Percentiles rank a stretch among this genome's conserved stretches.
Conservation (phyloP, 35 echinoderm and acorn worm genomes). For the Patiria miniata region DNA sequence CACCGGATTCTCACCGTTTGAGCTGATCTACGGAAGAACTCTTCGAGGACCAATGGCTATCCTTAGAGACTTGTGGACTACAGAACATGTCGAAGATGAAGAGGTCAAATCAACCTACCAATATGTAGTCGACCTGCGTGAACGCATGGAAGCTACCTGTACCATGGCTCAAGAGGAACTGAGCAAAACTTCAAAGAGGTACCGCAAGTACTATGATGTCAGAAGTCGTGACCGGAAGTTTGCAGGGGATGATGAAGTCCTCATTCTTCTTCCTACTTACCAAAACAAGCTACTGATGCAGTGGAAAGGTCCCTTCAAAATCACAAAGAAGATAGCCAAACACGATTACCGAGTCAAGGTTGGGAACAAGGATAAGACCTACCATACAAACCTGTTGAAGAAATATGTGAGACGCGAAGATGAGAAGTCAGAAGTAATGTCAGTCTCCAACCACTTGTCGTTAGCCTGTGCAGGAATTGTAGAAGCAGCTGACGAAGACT, state of each 20-base stretch:
- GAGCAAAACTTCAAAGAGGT: conserved; percentile 1
- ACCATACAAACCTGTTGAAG: conserved; percentile 52
- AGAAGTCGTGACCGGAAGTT: neutral
- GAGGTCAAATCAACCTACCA: conserved; percentile 57
- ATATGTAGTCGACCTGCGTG: conserved; percentile 53
- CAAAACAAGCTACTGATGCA: conserved; percentile 42
- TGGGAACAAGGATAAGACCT: conserved; percentile 10
- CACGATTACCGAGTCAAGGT: conserved; percentile 45
- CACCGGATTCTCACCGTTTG: conserved; percentile 61
- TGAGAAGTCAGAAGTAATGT: neutral
- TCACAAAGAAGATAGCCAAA: conserved; percentile 19
- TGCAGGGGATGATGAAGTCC: conserved; percentile 36
- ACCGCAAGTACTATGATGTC: conserved; percentile 55
- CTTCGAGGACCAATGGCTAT: conserved; percentile 51
- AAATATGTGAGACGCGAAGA: conserved; percentile 15
- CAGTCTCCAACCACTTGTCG: neutral
- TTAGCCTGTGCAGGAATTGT: conserved; percentile 15
- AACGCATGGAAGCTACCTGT: conserved; percentile 49
- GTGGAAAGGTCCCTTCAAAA: conserved; percentile 53
- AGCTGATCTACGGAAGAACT: conserved; percentile 54
- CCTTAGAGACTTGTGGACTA: conserved; percentile 49
- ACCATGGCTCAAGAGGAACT: conserved; percentile 38
- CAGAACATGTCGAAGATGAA: neutral
- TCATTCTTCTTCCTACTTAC: conserved; percentile 49
- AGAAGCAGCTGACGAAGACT: neutral